Evolutionary conservation across 2,113 vertebrate genomes (phyloP), one percentile per base, ranked within the genome.

Genomic region (Seriola aureovittata): DNA sequence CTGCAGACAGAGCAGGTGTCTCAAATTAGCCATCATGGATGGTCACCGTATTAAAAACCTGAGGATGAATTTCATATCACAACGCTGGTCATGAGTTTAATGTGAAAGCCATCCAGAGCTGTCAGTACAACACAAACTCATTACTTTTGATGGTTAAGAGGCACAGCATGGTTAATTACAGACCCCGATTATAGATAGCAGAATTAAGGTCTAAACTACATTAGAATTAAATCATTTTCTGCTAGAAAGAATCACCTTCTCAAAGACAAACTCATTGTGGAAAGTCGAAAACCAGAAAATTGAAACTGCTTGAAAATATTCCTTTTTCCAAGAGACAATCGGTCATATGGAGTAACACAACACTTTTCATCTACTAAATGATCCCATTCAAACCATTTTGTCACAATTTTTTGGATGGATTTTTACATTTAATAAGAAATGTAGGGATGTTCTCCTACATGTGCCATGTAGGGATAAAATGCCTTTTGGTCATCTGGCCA

Each of bases 1-100:
- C 69, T 44, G 73, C 60, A 71, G 64, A 77, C 38, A 54, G 60
- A 83, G 77, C 57, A 78, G 70, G 42, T 67, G 68, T 77, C 65
- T 86, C 32, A 71, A 57, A 68, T 73, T 50, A 74, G 62, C 42
- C 14, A 8, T 70, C 63, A 54, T 54, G 50, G 68, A 65, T 19
- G 65, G 46, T 50, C 29, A 54, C 60, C 34, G 29, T 21, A 25
- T 69, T 69, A 46, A 57, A 77, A 29, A 57, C 11, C 19, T 25
- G 25, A 19, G 25, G 29, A 48, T 42, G 14, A 38, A 25, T 64
- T 63, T 67, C 46, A 72, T 59, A 64, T 72, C n/a, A 29, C 25
- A 64, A 11, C 46, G 16, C 42, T 40, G 16, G 57, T 32, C 46
- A 34, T 21, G 54, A 63, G 21, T 50, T 73, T 2, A 32, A 67